Percentiles rank a stretch among this genome's conserved stretches.
phyloP scores from a whole-genome alignment of 2,888 invertebrate genomes.

The Graphium colonna region DNA sequence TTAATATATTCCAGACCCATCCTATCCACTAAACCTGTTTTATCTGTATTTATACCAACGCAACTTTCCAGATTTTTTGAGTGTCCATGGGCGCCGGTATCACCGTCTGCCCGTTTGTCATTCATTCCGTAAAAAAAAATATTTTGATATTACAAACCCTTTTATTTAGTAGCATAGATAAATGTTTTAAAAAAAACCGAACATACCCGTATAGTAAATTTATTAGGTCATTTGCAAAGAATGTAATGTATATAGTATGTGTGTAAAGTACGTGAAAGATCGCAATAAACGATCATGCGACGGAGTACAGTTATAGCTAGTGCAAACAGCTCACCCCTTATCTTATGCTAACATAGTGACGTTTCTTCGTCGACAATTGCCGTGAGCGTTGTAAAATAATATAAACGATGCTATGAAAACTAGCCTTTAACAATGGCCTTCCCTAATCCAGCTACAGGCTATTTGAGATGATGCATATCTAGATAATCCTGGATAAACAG shows the following conservation, averaged over 20 bases:
- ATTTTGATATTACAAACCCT: too few relatives aligned
- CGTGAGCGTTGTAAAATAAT: slow-evolving; percentile 8
- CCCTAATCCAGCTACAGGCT: background rate
- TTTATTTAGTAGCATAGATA: too few relatives aligned
- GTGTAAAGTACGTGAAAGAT: slow-evolving; percentile 9
- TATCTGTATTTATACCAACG: too few relatives aligned
- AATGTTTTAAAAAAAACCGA: too few relatives aligned
- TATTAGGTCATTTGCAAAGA: slow-evolving; percentile 4
- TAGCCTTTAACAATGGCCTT: background rate
- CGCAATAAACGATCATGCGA: slow-evolving; percentile 5
- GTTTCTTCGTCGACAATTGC: slow-evolving; percentile 27
- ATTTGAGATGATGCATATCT: background rate
- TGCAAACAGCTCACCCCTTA: slow-evolving; percentile 56
- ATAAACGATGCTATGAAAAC: background rate
- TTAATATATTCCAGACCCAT: too few relatives aligned
- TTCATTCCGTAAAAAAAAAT: too few relatives aligned
- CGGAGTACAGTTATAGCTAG: slow-evolving; percentile 19
- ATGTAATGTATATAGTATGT: background rate
- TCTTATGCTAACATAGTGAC: slow-evolving; percentile 51
- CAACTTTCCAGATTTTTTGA: too few relatives aligned
- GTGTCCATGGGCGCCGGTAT: too few relatives aligned
- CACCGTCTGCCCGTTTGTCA: too few relatives aligned
- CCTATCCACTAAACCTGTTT: too few relatives aligned
- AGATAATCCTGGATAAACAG: background rate
- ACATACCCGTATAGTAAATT: background rate